phyloP scores from a whole-genome alignment of 1,140 invertebrate genomes.

The Proctacanthus coquilletti region DNA sequence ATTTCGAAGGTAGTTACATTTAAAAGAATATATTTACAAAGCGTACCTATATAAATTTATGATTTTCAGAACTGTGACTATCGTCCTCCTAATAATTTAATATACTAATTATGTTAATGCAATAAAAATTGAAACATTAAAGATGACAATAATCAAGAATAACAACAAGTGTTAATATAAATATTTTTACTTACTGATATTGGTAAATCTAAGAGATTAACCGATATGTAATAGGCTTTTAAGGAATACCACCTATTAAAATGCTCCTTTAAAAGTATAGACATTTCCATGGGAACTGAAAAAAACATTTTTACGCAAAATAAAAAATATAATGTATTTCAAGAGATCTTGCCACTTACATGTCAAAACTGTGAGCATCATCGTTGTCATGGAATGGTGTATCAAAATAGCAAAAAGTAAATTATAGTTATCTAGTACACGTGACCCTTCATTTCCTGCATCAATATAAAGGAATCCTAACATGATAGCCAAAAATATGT shows the following conservation, averaged over 20 bases:
- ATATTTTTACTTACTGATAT: slow-evolving; percentile 41
- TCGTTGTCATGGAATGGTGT: slow-evolving; percentile 70
- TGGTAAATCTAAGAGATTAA: slow-evolving; percentile 70
- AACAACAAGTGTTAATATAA: not conserved
- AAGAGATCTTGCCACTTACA: slow-evolving; percentile 39
- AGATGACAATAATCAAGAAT: too few relatives aligned
- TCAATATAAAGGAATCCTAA: slow-evolving; percentile 53
- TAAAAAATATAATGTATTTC: slow-evolving; percentile 1
- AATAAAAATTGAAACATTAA: too few relatives aligned
- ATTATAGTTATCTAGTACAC: slow-evolving; percentile 69
- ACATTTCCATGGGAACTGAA: slow-evolving; percentile 86
- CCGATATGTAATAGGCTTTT: slow-evolving; percentile 78
- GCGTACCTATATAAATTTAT: too few relatives aligned
- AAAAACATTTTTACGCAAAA: slow-evolving; percentile 16
- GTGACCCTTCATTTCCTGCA: slow-evolving; percentile 50
- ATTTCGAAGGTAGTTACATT: too few relatives aligned
- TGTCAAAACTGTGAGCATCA: slow-evolving; percentile 72
- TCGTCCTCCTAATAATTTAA: too few relatives aligned
- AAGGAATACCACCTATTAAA: slow-evolving; percentile 94
- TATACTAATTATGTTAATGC: too few relatives aligned
- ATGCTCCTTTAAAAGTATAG: slow-evolving; percentile 79
- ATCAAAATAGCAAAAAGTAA: slow-evolving; percentile 65
- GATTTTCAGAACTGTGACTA: too few relatives aligned
- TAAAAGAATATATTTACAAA: too few relatives aligned
- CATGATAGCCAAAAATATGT: slow-evolving; percentile 54